These are phyloP conservation scores for Tolypeutes matacus DNA, from an alignment of 2,797 vertebrate genomes.

Conservation along the genomic window DNA sequence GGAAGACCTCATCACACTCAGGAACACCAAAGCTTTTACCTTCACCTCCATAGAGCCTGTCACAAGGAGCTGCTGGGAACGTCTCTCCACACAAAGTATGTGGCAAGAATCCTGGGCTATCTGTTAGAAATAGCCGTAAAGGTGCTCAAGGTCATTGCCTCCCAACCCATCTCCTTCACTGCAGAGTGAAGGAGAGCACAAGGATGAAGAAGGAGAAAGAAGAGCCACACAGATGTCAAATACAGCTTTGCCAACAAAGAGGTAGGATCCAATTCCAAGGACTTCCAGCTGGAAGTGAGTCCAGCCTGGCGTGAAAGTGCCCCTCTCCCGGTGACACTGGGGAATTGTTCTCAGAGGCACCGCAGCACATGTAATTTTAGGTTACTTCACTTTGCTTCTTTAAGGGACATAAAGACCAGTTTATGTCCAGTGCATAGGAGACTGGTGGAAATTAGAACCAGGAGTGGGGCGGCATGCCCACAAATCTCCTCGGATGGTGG, in stretches of 20 bases:
- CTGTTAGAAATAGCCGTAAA: neutral
- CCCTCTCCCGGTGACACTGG: neutral
- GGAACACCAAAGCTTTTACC: neutral
- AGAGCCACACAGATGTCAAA: neutral
- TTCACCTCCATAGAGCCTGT: neutral
- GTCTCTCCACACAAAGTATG: no score
- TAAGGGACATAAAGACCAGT: neutral
- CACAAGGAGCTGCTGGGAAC: neutral
- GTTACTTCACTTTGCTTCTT: neutral
- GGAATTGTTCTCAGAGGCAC: neutral
- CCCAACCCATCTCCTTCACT: neutral
- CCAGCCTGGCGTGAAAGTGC: no score
- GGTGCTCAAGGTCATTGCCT: neutral
- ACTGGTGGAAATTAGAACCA: neutral
- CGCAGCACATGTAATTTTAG: neutral
- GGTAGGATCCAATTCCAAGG: neutral
- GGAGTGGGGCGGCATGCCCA: neutral
- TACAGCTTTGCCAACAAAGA: neutral
- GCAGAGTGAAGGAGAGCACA: neutral
- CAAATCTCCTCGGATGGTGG: neutral
- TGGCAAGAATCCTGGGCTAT: neutral
- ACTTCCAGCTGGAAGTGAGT: neutral
- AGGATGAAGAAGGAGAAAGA: neutral
- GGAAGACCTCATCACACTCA: neutral
- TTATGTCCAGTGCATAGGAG: neutral